Conservation (phyloP, 2,113 vertebrate species). For the Siniperca chuatsi region DNA sequence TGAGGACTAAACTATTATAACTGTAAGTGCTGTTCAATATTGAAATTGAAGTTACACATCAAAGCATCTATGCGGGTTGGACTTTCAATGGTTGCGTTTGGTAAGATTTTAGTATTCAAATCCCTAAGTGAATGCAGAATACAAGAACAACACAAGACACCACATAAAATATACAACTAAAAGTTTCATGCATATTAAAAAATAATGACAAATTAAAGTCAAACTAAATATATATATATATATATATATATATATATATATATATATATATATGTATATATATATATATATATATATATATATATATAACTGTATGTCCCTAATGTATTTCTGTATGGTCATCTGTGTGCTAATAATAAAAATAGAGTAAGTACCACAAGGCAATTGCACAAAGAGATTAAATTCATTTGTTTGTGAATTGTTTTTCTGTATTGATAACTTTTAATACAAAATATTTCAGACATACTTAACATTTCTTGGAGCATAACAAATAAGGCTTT, state of each 20-base stretch:
- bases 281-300: neutral
- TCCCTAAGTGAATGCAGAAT: neutral
- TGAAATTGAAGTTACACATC: neutral
- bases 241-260: too few species aligned
- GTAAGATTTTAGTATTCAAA: neutral
- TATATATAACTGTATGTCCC: neutral
- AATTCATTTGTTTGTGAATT: neutral
- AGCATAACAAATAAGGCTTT: neutral
- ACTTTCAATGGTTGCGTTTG: neutral
- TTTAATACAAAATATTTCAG: neutral
- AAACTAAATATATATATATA: neutral
- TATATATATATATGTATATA: neutral
- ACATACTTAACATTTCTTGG: neutral
- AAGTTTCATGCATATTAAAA: neutral
- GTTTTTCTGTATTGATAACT: neutral
- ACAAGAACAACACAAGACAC: neutral
- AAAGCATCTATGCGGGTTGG: neutral
- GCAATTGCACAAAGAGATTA: neutral
- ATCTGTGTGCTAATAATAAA: neutral
- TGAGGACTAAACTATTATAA: neutral
- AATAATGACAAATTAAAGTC: neutral
- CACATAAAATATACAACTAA: neutral
- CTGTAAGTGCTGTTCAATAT: neutral
- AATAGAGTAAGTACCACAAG: neutral
- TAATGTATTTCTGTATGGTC: neutral